Conservation (phyloP, 2,113 vertebrate genomes). For the Otus sunia region DNA sequence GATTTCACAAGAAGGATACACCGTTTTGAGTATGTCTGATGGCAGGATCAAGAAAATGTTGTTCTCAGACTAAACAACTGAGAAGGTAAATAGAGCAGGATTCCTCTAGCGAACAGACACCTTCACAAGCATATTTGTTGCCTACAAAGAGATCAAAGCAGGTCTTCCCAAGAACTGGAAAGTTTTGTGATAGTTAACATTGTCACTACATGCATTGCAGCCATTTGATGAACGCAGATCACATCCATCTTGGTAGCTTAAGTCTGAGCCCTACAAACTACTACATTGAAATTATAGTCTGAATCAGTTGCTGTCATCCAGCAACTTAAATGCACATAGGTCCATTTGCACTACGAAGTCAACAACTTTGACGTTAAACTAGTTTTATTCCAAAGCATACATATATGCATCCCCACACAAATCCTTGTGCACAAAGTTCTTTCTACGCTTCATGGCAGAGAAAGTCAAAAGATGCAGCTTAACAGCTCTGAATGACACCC, state of each 20-base stretch:
- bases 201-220: background rate
- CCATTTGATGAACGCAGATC: background rate
- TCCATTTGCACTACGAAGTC: background rate
- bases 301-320: background rate
- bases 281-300: background rate
- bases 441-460: background rate
- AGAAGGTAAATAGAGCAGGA: background rate
- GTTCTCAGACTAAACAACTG: background rate
- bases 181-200: background rate
- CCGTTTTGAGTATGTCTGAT: background rate
- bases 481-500: background rate
- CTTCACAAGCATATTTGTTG: background rate
- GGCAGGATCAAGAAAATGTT: background rate
- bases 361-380: background rate
- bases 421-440: background rate
- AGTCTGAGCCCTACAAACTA: background rate
- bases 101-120: background rate
- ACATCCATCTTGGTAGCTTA: background rate
- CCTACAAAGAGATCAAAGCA: background rate
- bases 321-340: background rate
- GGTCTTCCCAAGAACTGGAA: background rate
- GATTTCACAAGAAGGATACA: background rate
- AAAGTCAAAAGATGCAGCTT: background rate
- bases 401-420: background rate
- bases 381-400: background rate